Evolutionary conservation across 2,113 vertebrate species (phyloP), one percentile per base, ranked within the genome.

Genomic region (Lutjanus erythropterus): DNA sequence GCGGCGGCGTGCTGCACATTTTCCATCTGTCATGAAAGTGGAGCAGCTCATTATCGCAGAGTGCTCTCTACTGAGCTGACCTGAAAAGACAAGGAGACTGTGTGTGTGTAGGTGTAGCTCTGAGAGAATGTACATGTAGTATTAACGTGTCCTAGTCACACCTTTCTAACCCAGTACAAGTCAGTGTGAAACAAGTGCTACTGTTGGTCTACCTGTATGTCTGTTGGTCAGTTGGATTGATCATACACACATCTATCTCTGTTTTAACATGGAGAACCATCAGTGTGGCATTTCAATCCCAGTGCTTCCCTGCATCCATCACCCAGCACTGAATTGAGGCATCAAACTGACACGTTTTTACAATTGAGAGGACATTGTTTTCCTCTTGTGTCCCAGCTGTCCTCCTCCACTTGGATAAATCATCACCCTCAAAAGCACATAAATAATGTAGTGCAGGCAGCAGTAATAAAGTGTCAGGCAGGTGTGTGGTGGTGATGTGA

Each of bases 11-110:
- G 85, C 86, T 71, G 84, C 89, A 91, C 91, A 94, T 94, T 95
- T 95, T 95, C 95, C 94, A 95, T 95, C 92, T 94, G 93, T 91
- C 86, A 83, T 93, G 93, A 95, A 95, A 95, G 90, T 90, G 85
- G 94, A 95, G 94, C 93, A 93, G 87, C 90, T 94, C 92, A 93
- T 95, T 95, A 94, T 83, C 66, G 61, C 87, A 85, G 81, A 93
- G 93, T 94, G 93, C 91, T 93, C 89, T 88, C 89, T 66, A 41
- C 88, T 89, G 91, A 89, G 82, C 82, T 94, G 92, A 93, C 92
- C 93, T 91, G 85, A 92, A 94, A 93, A 92, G 83, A 91, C 81
- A 71, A 88, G 72, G 67, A 61, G 66, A 4, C 73, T 73, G 68
- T 82, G 60, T 37, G 33, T 64, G 65, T 59, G 78, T 84, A 58